Evolutionary conservation across 2,888 invertebrate species (phyloP).

Genomic region (Panzeria rudis): DNA sequence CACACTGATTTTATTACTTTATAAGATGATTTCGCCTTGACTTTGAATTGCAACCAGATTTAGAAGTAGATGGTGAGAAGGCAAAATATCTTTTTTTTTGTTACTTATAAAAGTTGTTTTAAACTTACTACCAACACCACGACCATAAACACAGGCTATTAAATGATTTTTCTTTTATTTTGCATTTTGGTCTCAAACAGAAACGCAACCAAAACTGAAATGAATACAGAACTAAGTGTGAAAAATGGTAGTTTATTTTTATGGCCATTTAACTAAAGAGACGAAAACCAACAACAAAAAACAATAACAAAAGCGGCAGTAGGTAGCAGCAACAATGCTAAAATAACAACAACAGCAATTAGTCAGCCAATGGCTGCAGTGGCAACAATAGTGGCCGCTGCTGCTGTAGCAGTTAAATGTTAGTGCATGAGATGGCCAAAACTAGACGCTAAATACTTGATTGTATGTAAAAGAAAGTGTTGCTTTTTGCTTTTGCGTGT

Average conservation of each 20-base stretch:
- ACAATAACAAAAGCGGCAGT: slow-evolving; percentile 16
- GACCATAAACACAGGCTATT: slow-evolving; percentile 43
- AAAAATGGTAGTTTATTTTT: slow-evolving; percentile 70
- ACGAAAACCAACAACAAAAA: slow-evolving; percentile 10
- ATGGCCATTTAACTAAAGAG: slow-evolving; percentile 57
- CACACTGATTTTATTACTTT: slow-evolving; percentile 71
- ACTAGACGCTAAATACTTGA: slow-evolving; percentile 33
- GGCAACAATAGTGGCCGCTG: slow-evolving; percentile 20
- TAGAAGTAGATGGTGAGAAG: not conserved
- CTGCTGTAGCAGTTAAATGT: not conserved
- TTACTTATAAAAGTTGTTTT: slow-evolving; percentile 16
- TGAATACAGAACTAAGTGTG: slow-evolving; percentile 54
- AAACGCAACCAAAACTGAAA: slow-evolving; percentile 50
- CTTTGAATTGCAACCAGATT: slow-evolving; percentile 69
- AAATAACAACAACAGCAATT: slow-evolving; percentile 4
- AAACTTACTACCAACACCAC: slow-evolving; percentile 38
- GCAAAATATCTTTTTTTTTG: slow-evolving; percentile 8
- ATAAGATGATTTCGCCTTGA: slow-evolving; percentile 74
- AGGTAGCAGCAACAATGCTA: slow-evolving; percentile 13
- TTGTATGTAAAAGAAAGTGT: slow-evolving; percentile 27
- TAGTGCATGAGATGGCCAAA: slow-evolving; percentile 43
- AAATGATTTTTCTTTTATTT: slow-evolving; percentile 45
- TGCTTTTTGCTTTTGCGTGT: not conserved
- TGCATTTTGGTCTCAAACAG: slow-evolving; percentile 52
- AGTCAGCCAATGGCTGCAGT: slow-evolving; percentile 43